phyloP scores from a whole-genome alignment of 2,797 vertebrate genomes.

The Taeniopygia guttata region DNA sequence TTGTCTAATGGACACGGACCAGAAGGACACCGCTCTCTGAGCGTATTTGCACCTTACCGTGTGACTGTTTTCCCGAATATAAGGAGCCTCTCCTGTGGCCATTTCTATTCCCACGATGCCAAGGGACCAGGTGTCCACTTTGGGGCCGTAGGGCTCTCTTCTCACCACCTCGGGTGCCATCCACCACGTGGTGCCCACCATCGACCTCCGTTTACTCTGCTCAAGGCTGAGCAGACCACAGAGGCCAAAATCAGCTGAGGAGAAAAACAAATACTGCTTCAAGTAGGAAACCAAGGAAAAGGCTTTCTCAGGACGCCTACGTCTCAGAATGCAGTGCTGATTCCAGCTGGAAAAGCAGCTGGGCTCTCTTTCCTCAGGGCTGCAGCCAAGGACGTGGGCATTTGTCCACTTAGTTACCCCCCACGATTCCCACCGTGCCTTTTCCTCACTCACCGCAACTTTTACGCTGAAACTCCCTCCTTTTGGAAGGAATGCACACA shows the following conservation, averaged over 20 bases:
- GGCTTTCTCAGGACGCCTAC: background rate
- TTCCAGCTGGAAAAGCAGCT: background rate
- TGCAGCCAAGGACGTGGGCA: background rate
- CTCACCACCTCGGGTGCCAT: conserved; percentile 87
- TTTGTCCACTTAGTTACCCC: background rate
- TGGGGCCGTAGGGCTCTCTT: conserved; percentile 84
- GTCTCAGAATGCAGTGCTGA: background rate
- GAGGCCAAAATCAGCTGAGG: conserved; percentile 87
- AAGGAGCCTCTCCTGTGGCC: conserved; percentile 87
- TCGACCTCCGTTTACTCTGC: conserved; percentile 83
- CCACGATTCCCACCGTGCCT: background rate
- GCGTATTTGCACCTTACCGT: conserved; percentile 75
- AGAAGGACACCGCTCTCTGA: background rate
- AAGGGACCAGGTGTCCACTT: conserved; percentile 90
- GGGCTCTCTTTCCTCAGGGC: background rate
- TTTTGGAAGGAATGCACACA: background rate
- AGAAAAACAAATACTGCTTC: background rate
- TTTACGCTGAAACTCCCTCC: background rate
- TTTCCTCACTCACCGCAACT: background rate
- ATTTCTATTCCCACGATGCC: conserved; percentile 90
- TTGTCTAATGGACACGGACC: background rate
- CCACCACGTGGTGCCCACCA: conserved; percentile 85
- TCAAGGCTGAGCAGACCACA: conserved; percentile 86
- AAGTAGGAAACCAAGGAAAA: background rate
- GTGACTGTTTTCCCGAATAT: conserved; percentile 83